Evolutionary conservation across 2,797 vertebrate species (phyloP).

Genomic region (Aeoliscus strigatus): DNA sequence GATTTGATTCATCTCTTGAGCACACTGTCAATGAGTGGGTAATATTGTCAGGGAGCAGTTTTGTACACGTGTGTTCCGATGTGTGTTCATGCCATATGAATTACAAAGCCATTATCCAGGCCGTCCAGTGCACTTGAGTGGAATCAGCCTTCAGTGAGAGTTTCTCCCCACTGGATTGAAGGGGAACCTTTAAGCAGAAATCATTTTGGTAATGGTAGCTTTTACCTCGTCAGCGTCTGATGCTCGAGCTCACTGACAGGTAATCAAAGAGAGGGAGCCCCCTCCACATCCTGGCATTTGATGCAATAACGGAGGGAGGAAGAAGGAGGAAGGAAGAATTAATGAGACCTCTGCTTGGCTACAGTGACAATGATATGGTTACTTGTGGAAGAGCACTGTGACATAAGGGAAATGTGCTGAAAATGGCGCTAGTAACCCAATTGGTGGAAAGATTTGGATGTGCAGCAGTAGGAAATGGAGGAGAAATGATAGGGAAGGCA

Average conservation of each 20-base stretch:
- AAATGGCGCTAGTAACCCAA: too few species aligned
- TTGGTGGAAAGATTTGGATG: conserved; percentile 6
- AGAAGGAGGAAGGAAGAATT: conserved; percentile 44
- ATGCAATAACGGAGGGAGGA: conserved; percentile 50
- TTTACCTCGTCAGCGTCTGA: conserved; percentile 51
- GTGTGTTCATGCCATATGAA: too few species aligned
- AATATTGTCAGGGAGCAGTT: too few species aligned
- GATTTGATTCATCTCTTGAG: too few species aligned
- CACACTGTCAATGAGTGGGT: too few species aligned
- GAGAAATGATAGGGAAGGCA: conserved; percentile 26
- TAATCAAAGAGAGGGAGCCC: conserved; percentile 55
- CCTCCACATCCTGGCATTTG: conserved; percentile 48
- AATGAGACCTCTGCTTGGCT: conserved; percentile 13
- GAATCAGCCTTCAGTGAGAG: conserved; percentile 24
- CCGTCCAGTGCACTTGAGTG: conserved; percentile 22
- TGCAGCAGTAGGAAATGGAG: conserved; percentile 27
- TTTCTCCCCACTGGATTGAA: conserved; percentile 33
- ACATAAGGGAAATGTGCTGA: conserved; percentile 7
- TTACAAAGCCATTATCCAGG: conserved; percentile 25
- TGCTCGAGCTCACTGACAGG: conserved; percentile 51
- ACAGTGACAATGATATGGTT: conserved; percentile 21
- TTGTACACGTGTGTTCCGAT: too few species aligned
- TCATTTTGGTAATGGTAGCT: conserved; percentile 55
- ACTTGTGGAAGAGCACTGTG: conserved; percentile 7
- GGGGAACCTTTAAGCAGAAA: conserved; percentile 41